These are phyloP conservation scores for honey bee (Apis mellifera) DNA, from an alignment of 1,140 invertebrate species.

Conservation along the genomic window DNA sequence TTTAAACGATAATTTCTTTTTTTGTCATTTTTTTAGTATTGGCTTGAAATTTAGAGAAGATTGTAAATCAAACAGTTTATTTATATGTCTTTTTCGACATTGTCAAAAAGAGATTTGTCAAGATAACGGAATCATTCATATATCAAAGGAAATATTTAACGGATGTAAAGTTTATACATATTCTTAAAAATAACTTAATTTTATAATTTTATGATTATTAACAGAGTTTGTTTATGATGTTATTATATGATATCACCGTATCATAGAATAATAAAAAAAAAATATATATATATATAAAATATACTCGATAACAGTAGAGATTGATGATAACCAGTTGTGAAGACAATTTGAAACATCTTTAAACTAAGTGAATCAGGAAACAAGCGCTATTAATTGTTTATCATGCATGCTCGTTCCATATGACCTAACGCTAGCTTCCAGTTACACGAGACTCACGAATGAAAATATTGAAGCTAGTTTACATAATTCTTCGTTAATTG, in stretches of 20 bases:
- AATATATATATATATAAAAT: too few relatives aligned
- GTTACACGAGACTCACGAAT: neutral
- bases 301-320: neutral
- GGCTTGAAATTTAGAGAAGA: too few relatives aligned
- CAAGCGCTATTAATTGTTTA: conserved; percentile 14
- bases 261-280: too few relatives aligned
- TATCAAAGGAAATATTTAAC: neutral
- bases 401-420: neutral
- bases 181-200: neutral
- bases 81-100: too few relatives aligned
- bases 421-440: neutral
- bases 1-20: too few relatives aligned
- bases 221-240: neutral
- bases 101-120: too few relatives aligned
- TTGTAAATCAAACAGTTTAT: too few relatives aligned
- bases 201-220: neutral
- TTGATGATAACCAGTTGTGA: neutral
- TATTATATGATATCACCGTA: too few relatives aligned
- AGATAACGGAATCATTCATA: neutral
- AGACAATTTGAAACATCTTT: neutral
- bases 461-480: neutral
- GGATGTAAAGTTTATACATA: too few relatives aligned
- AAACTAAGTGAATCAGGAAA: neutral
- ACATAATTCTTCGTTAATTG: conserved; percentile 13
- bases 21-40: too few relatives aligned